Evolutionary conservation across 2,888 invertebrate genomes (phyloP).

Genomic region (Synergus gifuensis): DNA sequence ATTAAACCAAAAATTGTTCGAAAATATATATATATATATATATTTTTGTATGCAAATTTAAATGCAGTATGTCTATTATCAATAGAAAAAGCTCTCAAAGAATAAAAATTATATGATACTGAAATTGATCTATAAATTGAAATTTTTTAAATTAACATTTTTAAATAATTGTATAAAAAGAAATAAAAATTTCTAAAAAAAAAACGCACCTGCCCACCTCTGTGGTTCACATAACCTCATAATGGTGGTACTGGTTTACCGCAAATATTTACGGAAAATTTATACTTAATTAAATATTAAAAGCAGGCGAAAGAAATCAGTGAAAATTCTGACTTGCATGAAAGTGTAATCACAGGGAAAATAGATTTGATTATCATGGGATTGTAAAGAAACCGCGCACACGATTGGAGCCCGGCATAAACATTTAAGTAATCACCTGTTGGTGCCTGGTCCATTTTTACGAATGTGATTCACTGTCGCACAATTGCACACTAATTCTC

Average conservation of each 20-base stretch:
- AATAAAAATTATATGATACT: not conserved
- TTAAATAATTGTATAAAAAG: not conserved
- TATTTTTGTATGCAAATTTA: not conserved
- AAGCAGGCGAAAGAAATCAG: not conserved
- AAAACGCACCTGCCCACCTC: not conserved
- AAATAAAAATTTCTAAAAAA: not conserved
- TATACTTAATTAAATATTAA: not conserved
- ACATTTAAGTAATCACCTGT: conserved; percentile 65
- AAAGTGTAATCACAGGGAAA: not conserved
- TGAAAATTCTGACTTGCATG: not conserved
- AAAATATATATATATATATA: too few relatives aligned
- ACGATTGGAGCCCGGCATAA: conserved; percentile 26
- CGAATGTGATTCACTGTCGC: not conserved
- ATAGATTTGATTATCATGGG: not conserved
- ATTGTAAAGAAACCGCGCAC: not conserved
- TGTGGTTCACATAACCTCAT: conserved; percentile 20
- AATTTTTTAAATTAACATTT: too few relatives aligned
- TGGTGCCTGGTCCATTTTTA: conserved; percentile 74
- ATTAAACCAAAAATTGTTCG: too few relatives aligned
- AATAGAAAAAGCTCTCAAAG: not conserved
- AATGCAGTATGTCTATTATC: not conserved
- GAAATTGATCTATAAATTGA: too few relatives aligned
- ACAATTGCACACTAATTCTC: not conserved
- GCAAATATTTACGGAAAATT: not conserved
- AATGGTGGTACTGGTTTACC: not conserved